Conservation (phyloP, 2,113 vertebrate species). For the Hydropotes inermis region DNA sequence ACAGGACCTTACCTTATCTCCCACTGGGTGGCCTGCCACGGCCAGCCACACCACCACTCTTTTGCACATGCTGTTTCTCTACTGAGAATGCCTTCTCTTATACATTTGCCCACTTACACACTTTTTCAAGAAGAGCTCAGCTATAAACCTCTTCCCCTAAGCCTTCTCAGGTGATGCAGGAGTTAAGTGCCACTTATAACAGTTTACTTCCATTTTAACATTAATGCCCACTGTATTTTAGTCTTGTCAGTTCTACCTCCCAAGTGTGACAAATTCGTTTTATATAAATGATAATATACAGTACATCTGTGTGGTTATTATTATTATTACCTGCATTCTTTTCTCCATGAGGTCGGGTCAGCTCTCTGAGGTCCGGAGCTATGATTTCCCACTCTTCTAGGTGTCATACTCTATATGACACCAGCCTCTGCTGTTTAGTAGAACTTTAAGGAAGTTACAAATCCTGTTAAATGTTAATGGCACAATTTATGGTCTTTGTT, state of each 20-base stretch:
- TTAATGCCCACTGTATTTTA: background rate
- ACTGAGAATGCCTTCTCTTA: background rate
- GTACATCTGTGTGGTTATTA: background rate
- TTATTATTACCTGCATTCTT: background rate
- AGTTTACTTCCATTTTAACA: background rate
- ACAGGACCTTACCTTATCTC: background rate
- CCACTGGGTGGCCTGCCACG: too few species aligned
- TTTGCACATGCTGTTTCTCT: background rate
- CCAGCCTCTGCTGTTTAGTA: background rate
- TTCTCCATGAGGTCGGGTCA: background rate
- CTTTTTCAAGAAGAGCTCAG: background rate
- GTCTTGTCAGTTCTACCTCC: background rate
- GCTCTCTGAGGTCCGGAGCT: background rate
- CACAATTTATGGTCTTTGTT: background rate
- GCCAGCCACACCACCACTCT: background rate
- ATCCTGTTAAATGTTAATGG: background rate
- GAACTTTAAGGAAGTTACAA: background rate
- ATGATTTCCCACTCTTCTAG: background rate
- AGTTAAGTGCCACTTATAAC: background rate
- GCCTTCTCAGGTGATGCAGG: background rate
- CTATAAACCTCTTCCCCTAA: background rate
- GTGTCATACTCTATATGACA: background rate
- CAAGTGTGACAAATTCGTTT: accelerated
- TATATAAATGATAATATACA: background rate
- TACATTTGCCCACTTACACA: accelerated